phyloP scores from a whole-genome alignment of 2,888 invertebrate species.

The Ochlodes sylvanus region DNA sequence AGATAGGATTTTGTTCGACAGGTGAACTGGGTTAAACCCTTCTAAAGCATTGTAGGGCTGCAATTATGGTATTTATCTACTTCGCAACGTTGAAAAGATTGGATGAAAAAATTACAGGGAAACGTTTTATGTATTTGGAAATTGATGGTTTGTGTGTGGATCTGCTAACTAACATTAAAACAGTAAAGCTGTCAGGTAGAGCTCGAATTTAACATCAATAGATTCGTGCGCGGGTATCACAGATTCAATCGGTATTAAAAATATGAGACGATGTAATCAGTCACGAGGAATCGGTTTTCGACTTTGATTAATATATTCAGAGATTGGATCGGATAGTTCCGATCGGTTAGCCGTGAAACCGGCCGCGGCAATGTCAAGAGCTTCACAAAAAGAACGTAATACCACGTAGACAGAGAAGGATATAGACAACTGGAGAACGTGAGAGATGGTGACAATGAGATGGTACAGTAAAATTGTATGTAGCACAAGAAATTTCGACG shows the following conservation, averaged over 20 bases:
- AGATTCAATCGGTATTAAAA: constrained; percentile 49
- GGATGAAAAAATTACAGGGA: not conserved
- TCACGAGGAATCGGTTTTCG: constrained; percentile 52
- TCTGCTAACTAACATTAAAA: constrained; percentile 39
- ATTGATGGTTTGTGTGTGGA: constrained; percentile 30
- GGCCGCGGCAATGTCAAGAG: constrained; percentile 76
- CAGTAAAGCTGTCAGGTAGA: constrained; percentile 48
- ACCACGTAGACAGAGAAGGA: too few relatives aligned
- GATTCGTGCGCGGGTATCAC: constrained; percentile 51
- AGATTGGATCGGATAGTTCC: constrained; percentile 46
- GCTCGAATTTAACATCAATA: constrained; percentile 48
- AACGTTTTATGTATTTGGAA: not conserved
- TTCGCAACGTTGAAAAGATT: not conserved
- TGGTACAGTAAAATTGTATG: too few relatives aligned
- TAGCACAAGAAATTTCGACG: too few relatives aligned
- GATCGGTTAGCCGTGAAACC: constrained; percentile 60
- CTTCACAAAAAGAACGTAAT: constrained; percentile 71
- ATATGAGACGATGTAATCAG: constrained; percentile 55
- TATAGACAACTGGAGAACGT: too few relatives aligned
- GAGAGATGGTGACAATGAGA: too few relatives aligned
- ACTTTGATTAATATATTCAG: constrained; percentile 56
- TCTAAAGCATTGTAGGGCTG: constrained; percentile 19
- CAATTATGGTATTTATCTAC: constrained; percentile 5
- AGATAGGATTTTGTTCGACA: not conserved
- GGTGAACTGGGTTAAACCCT: constrained; percentile 30